A percentile compares a stretch with the other conserved stretches of the same genome.
phyloP scores from a whole-genome alignment of 2,113 vertebrate genomes.

The Chrysochloris asiatica region DNA sequence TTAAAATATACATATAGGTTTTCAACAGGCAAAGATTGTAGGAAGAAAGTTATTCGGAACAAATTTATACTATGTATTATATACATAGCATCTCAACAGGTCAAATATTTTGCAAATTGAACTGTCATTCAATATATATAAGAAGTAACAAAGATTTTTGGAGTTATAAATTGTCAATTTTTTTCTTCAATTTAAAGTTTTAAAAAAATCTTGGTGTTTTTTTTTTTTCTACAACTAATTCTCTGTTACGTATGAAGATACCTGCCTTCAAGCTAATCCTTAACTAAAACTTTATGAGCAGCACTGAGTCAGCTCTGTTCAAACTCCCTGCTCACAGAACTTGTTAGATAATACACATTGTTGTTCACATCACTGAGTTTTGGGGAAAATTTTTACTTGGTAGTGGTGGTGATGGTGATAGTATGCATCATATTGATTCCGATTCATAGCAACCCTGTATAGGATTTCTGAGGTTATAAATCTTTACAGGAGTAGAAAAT shows the following conservation, averaged over 20 bases:
- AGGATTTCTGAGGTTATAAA: too few relatives aligned
- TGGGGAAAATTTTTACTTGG: background rate
- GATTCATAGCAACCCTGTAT: too few relatives aligned
- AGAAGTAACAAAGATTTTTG: background rate
- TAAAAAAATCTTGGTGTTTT: background rate
- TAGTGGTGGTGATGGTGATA: too few relatives aligned
- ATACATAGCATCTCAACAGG: background rate
- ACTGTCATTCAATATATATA: background rate
- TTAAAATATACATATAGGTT: background rate
- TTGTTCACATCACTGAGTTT: background rate
- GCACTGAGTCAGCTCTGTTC: background rate
- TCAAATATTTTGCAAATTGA: background rate
- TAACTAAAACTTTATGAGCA: background rate
- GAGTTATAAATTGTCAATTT: background rate
- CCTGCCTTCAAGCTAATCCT: background rate
- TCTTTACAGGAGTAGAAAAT: too few relatives aligned
- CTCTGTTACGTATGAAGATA: background rate
- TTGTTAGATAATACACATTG: background rate
- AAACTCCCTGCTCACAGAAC: background rate
- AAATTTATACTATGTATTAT: background rate
- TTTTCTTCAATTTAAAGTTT: background rate
- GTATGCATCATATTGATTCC: too few relatives aligned
- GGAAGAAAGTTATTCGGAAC: background rate
- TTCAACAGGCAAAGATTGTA: background rate
- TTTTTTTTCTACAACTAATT: background rate